These are phyloP conservation scores for Australoheros facetus DNA, from an alignment of 2,797 vertebrate species.

Conservation along the genomic window DNA sequence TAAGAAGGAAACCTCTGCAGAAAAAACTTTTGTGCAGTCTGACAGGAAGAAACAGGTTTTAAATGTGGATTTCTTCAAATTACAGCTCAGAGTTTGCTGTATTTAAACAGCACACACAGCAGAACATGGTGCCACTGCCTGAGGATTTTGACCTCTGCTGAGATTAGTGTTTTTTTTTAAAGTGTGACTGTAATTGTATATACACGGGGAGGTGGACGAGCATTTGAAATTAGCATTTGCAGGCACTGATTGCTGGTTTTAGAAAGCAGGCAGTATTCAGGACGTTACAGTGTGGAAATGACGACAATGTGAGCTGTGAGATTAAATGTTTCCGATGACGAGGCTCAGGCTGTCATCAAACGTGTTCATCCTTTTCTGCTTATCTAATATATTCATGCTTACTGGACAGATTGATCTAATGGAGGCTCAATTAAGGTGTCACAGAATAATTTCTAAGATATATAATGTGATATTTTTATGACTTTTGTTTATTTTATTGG, in stretches of 20 bases:
- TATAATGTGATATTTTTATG: not conserved
- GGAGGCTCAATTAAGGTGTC: not conserved
- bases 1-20: not conserved
- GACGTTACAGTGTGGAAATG: not conserved
- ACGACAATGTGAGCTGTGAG: not conserved
- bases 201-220: slow-evolving; percentile 21
- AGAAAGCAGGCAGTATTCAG: not conserved
- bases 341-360: not conserved
- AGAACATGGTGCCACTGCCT: not conserved
- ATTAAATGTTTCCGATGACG: not conserved
- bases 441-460: not conserved
- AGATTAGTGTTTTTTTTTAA: slow-evolving; percentile 23
- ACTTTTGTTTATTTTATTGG: not conserved
- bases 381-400: not conserved
- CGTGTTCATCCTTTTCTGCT: not conserved
- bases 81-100: not conserved
- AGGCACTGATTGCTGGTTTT: slow-evolving; percentile 15
- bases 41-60: not conserved
- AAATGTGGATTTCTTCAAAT: not conserved
- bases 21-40: not conserved
- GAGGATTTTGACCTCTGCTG: slow-evolving; percentile 5
- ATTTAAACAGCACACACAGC: not conserved
- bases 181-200: slow-evolving; percentile 22
- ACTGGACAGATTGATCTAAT: not conserved
- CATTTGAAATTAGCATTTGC: slow-evolving; percentile 35